Evolutionary conservation across 1,140 invertebrate genomes (phyloP), one percentile per base, ranked within the genome.

Genomic region (Chionoecetes opilio): DNA sequence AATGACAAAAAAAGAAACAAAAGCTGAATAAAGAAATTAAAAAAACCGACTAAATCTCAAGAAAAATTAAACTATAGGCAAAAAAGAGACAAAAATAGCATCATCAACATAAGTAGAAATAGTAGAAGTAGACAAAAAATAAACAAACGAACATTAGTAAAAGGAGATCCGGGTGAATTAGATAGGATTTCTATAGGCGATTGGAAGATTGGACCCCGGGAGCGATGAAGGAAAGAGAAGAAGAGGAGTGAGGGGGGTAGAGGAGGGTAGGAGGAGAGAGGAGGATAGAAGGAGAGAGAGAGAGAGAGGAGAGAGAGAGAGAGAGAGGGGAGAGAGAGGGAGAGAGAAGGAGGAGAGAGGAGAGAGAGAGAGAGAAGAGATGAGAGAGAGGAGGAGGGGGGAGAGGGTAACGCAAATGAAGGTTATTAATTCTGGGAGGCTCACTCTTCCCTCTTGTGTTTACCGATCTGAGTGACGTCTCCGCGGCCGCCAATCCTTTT

Each of bases 101-200:
- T 26, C 26, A 53, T 8, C n/a, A 63, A 9, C 34, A 31, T 29
- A 3, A 17, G 85, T 87, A 87, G 32, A 38, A 87, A 32, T 32
- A 3, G 37, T 37, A 87, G 37, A 35, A 87, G 26, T 75, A 75
- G 11, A 75, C 11, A 75, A 35, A 87, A 87, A 87, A 87, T 35
- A 87, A 87, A 87, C 37, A 37, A 26, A 87, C 85, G 37, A 38
- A 87, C 37, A 87, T 87, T 38, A 87, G 85, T 3, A 38, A 26
- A 38, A 87, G 85, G 37, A 11, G 75, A 92, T 84, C 84, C 8
- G 86, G 82, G 26, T 85, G n/a, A 32, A 93, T 34, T 63, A 63
- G 29, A 34, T 75, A 91, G 89, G 88, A 37, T 93, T 93, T 93
- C 86, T 88, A n/a, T n/a, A 89, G 85, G 32, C 86, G 86, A 93